Evolutionary conservation across 2,113 vertebrate genomes (phyloP).

Genomic region (Archocentrus centrarchus): DNA sequence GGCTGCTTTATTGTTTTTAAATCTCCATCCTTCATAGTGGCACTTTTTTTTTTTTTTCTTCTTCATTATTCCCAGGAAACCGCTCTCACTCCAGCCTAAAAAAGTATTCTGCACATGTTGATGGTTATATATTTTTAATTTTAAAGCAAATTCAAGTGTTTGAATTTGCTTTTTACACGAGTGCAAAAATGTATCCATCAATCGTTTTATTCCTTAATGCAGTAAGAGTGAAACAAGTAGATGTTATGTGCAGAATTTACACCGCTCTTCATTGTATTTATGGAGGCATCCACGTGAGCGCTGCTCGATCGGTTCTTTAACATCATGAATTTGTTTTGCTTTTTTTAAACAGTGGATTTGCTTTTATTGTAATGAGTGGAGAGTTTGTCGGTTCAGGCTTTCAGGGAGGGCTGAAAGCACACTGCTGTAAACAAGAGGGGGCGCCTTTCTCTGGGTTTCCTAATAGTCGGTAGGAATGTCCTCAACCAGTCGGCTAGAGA

Average conservation of each 20-base stretch:
- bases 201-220: too few relatives aligned
- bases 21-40: background rate
- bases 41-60: background rate
- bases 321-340: rapidly evolving
- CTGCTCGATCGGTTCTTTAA: background rate
- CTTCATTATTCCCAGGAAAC: background rate
- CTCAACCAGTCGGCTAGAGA: too few relatives aligned
- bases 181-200: background rate
- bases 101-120: background rate
- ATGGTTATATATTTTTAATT: background rate
- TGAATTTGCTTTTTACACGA: background rate
- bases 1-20: slow-evolving; percentile 4
- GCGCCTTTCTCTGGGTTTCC: background rate
- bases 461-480: background rate
- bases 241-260: background rate
- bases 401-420: background rate
- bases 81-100: background rate
- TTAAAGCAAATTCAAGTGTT: slow-evolving; percentile 11
- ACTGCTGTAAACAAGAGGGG: background rate
- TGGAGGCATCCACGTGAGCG: rapidly evolving
- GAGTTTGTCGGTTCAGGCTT: rapidly evolving
- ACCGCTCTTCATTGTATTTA: background rate
- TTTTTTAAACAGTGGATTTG: background rate
- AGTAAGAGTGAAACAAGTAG: too few relatives aligned
- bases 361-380: background rate